Percentiles rank a stretch among this genome's conserved stretches.
Conservation (phyloP, 2,113 vertebrate genomes). For the chimpanzee (Pan troglodytes) region NHGRI_mPanTro3-v2.1_pri NC_086015.1:159843001-159843500, state of each 20-base stretch:
- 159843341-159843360: conserved; percentile 15
- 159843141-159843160: not conserved
- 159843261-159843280: not conserved
- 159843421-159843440: not conserved
- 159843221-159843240: not conserved
- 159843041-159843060: not conserved
- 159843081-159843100: not conserved
- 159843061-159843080: not conserved
- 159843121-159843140: not conserved
- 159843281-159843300: conserved; percentile 1
- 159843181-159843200: not conserved
- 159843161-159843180: not conserved
- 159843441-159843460: not conserved
- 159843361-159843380: not conserved
- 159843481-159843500: not conserved
- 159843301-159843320: conserved; percentile 23
- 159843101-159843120: not conserved
- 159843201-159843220: not conserved
- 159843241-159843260: not conserved
- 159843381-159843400: not conserved
- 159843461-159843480: not conserved
- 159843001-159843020: not conserved
- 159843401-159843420: not conserved
- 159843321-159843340: not conserved
- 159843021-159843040: not conserved